Base-by-base conservation (phyloP, 2,113 vertebrate species). In the Erythrocercus mccallii region DNA sequence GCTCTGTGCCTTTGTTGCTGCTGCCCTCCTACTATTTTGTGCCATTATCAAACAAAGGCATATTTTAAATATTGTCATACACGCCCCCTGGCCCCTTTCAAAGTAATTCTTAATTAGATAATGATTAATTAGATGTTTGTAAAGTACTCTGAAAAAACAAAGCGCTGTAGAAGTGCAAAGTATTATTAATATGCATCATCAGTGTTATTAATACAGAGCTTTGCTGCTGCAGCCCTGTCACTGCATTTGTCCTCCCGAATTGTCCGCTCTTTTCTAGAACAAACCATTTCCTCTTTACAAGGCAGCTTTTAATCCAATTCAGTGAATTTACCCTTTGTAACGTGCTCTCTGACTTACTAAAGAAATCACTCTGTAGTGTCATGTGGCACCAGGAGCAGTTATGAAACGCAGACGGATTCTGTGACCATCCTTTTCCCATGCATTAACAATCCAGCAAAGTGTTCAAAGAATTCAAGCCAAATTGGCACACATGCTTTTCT, bases 71-170 rank as follows among this genome's bases (percentile, higher is more conserved):
- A 89, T 94, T 93, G 88, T 94, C 90, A 89, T 89, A 91, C 90
- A 93, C 8, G 5, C 94, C 85, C 83, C 71, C 53, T 11, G 53
- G 40, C 77, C 88, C 73, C 66, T 93, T 94, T 93, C 94, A 94
- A 95, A 94, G 86, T 93, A 81, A 81, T 93, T 95, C 81, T 92
- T 97, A 96, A 96, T 96, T 96, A 96, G 90, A 94, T 97, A 96
- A 96, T 96, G 92, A 91, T 95, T 97, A 96, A 96, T 97, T 97
- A 97, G 90, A 93, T 95, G 81, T 93, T 97, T 96, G 88, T 88
- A 94, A 96, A 95, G 79, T 83, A 86, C 74, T 92, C 62, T 71
- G 90, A 68, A 92, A 88, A 94, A 95, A 79, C 50, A 83, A 93
- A 94, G 53, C 86, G 44, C 60, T 78, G 81, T 74, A 56, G 71